phyloP scores from a whole-genome alignment of 2,113 vertebrate species.

The Oxyruncus cristatus region DNA sequence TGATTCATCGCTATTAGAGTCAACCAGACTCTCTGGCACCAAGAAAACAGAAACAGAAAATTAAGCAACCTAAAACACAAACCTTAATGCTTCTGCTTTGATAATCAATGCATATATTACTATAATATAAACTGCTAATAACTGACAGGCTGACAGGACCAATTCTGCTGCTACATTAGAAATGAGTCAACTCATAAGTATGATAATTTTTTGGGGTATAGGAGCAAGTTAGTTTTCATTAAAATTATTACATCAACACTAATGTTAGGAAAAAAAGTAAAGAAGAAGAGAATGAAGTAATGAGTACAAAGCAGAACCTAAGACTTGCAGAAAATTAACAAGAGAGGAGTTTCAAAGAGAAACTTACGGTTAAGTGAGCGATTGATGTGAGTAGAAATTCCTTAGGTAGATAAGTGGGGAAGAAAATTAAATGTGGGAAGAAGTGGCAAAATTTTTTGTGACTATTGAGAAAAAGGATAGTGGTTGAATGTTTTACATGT shows the following conservation, averaged over 20 bases:
- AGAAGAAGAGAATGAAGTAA: not conserved
- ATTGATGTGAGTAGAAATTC: not conserved
- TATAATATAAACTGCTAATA: not conserved
- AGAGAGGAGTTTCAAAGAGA: not conserved
- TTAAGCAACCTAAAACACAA: not conserved
- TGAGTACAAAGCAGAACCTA: not conserved
- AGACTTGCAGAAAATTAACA: not conserved
- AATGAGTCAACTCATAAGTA: not conserved
- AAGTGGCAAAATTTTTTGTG: not conserved
- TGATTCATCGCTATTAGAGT: slow-evolving; percentile 97
- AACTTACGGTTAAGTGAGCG: not conserved
- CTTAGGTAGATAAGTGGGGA: not conserved
- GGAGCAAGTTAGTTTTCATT: not conserved
- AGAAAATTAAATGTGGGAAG: not conserved
- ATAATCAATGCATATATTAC: not conserved
- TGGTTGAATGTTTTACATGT: not conserved
- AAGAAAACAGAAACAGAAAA: slow-evolving; percentile 15
- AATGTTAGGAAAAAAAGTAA: not conserved
- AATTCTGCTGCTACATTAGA: not conserved
- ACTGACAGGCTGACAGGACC: not conserved
- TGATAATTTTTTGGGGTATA: too few relatives aligned
- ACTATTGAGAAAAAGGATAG: not conserved
- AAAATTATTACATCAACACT: not conserved
- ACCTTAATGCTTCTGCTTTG: not conserved
- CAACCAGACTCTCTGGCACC: slow-evolving; percentile 86